Base-by-base conservation (phyloP, 2,888 invertebrate genomes). In the Lasioglossum zephyrum region DNA sequence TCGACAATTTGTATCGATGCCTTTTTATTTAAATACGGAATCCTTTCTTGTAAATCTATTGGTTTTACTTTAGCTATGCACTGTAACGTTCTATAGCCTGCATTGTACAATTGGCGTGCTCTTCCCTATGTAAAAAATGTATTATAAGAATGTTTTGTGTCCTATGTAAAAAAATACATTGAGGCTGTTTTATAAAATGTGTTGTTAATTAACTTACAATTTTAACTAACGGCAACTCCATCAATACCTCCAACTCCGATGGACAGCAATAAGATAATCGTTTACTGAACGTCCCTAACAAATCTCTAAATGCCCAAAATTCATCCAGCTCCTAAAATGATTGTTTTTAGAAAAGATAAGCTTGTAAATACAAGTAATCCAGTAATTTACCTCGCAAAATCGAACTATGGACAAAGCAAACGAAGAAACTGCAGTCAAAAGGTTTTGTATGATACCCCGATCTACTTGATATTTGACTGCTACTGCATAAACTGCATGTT, bases 161-260 rank as follows among this genome's bases (percentile, higher is more conserved):
- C 18, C 22, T 22, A 22, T 6, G 49, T 22, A 22, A 49, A 22
- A 2, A 72, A 60, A 73, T n/a, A 49, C 31, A 16, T 72, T 1
- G 39, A 16, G 60, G 36, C 60, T 31, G 63, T 22, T 63, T 1
- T 9, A 66, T 53, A 22, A 73, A 82, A 76, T 44, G 2, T 72
- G 47, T 57, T 60, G n/a, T 57, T 70, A 26, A 11, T 47, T 16
- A 78, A n/a, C 77, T 93, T 95, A 97, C 97, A 95, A 97, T 97
- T 96, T 97, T 98, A 4, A 99, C 98, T 36, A 97, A 97, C 2
- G 99, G 99, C 89, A 99, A 96, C 89, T 98, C 98, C 97, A 99
- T 97, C 36, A 99, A 96, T 18, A 97, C 97, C 53, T 97, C 95
- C 79, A 99, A 95, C 91, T 99, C 98, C 0, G 96, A 96, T 16